phyloP scores from a whole-genome alignment of 2,113 vertebrate species.

The Microtus oregoni region DNA sequence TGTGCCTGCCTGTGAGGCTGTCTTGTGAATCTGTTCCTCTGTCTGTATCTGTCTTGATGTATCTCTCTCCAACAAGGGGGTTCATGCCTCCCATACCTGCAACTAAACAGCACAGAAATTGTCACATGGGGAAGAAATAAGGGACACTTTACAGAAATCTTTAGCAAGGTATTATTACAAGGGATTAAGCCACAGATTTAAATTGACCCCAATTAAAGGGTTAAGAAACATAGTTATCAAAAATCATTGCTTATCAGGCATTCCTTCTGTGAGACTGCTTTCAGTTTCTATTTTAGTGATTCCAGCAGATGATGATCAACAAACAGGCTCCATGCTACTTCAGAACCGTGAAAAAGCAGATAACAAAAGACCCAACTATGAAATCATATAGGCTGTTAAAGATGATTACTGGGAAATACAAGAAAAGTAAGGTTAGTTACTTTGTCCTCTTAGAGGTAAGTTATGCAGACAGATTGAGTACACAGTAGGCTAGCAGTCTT shows the following conservation, averaged over 20 bases:
- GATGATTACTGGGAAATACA: neutral
- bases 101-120: neutral
- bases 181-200: neutral
- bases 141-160: neutral
- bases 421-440: neutral
- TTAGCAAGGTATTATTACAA: neutral
- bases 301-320: neutral
- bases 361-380: neutral
- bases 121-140: neutral
- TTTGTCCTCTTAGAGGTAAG: neutral
- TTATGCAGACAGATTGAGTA: neutral
- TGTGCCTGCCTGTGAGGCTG: neutral
- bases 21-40: neutral
- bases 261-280: neutral
- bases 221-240: neutral
- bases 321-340: neutral
- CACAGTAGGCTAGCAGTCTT: no score
- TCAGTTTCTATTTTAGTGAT: neutral
- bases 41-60: neutral
- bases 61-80: neutral
- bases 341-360: neutral
- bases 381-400: neutral
- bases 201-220: no score
- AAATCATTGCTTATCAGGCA: neutral
- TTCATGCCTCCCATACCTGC: no score